phyloP scores from a whole-genome alignment of 2,888 invertebrate genomes.

The Epinotia brunnichana region DNA sequence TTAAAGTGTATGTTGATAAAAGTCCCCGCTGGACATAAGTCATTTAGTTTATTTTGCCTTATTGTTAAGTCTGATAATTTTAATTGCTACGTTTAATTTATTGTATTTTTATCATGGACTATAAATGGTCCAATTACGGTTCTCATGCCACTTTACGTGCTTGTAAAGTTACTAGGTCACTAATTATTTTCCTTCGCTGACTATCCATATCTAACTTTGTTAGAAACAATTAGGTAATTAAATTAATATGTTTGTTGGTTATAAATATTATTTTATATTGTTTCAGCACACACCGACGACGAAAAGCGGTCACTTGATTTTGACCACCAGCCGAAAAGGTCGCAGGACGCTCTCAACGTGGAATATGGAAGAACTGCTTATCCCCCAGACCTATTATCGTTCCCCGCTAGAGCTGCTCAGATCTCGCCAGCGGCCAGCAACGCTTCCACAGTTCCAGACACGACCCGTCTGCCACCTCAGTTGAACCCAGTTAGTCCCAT shows the following conservation, averaged over 20 bases:
- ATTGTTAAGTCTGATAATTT: constrained; percentile 25
- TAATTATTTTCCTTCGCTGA: constrained; percentile 23
- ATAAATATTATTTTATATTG: constrained; percentile 20
- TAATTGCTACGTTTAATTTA: constrained; percentile 37
- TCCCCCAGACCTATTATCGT: constrained; percentile 92
- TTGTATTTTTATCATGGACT: constrained; percentile 17
- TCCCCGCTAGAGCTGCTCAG: constrained; percentile 88
- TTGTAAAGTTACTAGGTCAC: constrained; percentile 30
- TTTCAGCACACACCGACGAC: constrained; percentile 85
- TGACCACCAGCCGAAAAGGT: constrained; percentile 84
- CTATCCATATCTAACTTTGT: background rate
- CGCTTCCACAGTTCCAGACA: constrained; percentile 91
- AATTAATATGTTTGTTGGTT: background rate
- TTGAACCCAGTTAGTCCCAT: constrained; percentile 86
- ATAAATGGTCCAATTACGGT: constrained; percentile 31
- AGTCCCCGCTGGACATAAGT: background rate
- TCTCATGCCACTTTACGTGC: constrained; percentile 29
- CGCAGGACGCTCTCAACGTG: constrained; percentile 81
- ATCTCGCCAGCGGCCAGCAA: constrained; percentile 92
- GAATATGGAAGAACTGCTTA: constrained; percentile 86
- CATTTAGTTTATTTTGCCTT: background rate
- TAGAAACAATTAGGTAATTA: constrained; percentile 12
- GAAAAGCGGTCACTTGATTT: constrained; percentile 87
- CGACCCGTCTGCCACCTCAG: constrained; percentile 85
- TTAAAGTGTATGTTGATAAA: background rate